These are phyloP conservation scores for Mustelus asterias DNA, from an alignment of 2,113 vertebrate species.

Conservation along the genomic window DNA sequence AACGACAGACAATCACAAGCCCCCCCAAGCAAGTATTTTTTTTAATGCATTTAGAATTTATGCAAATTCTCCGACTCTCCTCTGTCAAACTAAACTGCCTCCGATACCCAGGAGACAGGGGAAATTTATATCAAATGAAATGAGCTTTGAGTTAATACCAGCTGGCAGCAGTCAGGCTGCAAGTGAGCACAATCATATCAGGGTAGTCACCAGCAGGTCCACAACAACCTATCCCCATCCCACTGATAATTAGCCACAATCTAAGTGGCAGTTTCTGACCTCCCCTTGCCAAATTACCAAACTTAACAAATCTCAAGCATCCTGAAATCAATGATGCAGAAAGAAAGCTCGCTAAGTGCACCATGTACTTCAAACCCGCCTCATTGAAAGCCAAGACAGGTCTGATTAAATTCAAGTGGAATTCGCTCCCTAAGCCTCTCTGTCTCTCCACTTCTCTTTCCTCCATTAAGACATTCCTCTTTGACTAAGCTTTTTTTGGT, in stretches of 20 bases:
- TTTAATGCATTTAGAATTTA: conserved; percentile 31
- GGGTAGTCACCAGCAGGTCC: neutral
- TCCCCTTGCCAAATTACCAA: neutral
- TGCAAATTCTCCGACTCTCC: conserved; percentile 4
- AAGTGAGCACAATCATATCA: neutral
- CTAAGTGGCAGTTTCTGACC: neutral
- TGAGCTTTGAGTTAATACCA: neutral
- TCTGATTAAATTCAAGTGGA: neutral
- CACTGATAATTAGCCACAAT: neutral
- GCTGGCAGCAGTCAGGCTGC: conserved; percentile 21
- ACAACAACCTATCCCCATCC: neutral
- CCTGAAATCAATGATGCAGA: neutral
- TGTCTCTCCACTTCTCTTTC: neutral
- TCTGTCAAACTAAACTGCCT: neutral
- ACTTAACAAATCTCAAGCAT: neutral
- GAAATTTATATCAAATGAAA: conserved; percentile 26
- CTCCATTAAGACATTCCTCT: neutral
- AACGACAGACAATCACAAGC: neutral
- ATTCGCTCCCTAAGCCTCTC: neutral
- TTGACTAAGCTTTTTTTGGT: neutral
- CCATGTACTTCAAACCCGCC: neutral
- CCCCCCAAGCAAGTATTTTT: conserved; percentile 13
- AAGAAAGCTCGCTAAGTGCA: neutral
- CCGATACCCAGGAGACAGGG: neutral
- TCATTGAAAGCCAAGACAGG: neutral